These are phyloP conservation scores for Periophthalmodon schlosseri DNA, from an alignment of 2,113 vertebrate genomes.

Conservation along the genomic window DNA sequence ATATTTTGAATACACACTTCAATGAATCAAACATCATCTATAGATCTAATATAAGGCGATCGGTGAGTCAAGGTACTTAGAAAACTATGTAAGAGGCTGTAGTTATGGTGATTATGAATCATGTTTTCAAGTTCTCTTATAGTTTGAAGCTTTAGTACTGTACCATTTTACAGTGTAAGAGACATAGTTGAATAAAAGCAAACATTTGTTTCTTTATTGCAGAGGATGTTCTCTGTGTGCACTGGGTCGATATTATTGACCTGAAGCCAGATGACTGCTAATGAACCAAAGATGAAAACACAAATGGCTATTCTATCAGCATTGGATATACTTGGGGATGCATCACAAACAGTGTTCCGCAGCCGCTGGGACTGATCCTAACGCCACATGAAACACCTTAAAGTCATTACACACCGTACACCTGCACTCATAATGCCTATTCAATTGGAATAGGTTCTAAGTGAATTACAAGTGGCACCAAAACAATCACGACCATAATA, in stretches of 20 bases:
- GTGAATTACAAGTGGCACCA: slow-evolving; percentile 36
- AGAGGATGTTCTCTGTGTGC: slow-evolving; percentile 31
- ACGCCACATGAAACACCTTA: slow-evolving; percentile 48
- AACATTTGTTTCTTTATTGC: slow-evolving; percentile 38
- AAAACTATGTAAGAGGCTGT: too few species aligned
- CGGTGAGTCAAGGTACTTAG: too few species aligned
- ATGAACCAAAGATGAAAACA: slow-evolving; percentile 63
- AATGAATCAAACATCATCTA: too few species aligned
- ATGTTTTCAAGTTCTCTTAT: background rate
- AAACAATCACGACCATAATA: slow-evolving; percentile 43
- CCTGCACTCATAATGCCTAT: slow-evolving; percentile 41
- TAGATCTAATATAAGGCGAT: too few species aligned
- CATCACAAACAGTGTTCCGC: slow-evolving; percentile 41
- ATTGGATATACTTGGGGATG: slow-evolving; percentile 36
- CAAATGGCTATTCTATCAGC: slow-evolving; percentile 48
- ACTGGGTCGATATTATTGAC: slow-evolving; percentile 34
- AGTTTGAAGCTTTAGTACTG: background rate
- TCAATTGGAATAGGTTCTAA: slow-evolving; percentile 40
- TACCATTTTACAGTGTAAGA: slow-evolving; percentile 21
- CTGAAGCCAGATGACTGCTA: slow-evolving; percentile 45
- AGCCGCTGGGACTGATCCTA: slow-evolving; percentile 32
- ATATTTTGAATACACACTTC: too few species aligned
- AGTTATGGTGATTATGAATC: background rate
- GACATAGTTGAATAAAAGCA: slow-evolving; percentile 21
- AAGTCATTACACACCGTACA: slow-evolving; percentile 47